These are phyloP conservation scores for Stegodyphus dumicola DNA, from an alignment of 1,140 invertebrate species.

Conservation along the genomic window DNA sequence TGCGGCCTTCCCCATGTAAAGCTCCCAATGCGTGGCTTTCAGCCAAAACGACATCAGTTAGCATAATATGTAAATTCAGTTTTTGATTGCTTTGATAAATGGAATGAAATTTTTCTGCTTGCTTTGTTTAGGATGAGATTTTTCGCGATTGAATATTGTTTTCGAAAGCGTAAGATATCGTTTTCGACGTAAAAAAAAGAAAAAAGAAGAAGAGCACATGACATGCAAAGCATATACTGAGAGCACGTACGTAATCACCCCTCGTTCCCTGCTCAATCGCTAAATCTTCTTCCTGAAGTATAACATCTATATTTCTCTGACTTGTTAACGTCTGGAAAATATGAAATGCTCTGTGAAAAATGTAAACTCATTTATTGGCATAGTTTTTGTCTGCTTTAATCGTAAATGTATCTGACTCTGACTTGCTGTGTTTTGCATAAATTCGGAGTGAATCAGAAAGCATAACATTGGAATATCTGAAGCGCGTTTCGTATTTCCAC, in stretches of 20 bases:
- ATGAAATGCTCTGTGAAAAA: slow-evolving; percentile 37
- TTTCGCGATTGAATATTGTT: slow-evolving; percentile 60
- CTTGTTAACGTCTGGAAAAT: slow-evolving; percentile 30
- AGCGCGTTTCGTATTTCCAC: too few relatives aligned
- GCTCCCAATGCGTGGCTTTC: slow-evolving; percentile 42
- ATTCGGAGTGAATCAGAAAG: neutral
- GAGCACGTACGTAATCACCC: neutral
- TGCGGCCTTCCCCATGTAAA: slow-evolving; percentile 4
- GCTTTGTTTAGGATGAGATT: slow-evolving; percentile 56
- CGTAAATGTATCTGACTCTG: neutral
- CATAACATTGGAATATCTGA: too few relatives aligned
- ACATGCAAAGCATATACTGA: neutral
- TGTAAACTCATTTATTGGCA: slow-evolving; percentile 32
- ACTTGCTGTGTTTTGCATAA: neutral
- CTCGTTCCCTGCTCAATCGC: slow-evolving; percentile 11
- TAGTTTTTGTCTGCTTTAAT: slow-evolving; percentile 19
- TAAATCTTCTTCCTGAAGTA: neutral
- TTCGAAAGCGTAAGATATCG: slow-evolving; percentile 52
- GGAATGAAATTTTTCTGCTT: slow-evolving; percentile 58
- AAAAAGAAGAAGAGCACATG: neutral
- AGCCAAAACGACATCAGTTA: slow-evolving; percentile 60
- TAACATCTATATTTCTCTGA: slow-evolving; percentile 33
- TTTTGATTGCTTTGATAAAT: slow-evolving; percentile 61
- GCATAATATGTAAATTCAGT: slow-evolving; percentile 61
- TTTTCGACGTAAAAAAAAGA: slow-evolving; percentile 28